Conservation (phyloP, 2,113 vertebrate species). For the Hiodon tergisus region DNA sequence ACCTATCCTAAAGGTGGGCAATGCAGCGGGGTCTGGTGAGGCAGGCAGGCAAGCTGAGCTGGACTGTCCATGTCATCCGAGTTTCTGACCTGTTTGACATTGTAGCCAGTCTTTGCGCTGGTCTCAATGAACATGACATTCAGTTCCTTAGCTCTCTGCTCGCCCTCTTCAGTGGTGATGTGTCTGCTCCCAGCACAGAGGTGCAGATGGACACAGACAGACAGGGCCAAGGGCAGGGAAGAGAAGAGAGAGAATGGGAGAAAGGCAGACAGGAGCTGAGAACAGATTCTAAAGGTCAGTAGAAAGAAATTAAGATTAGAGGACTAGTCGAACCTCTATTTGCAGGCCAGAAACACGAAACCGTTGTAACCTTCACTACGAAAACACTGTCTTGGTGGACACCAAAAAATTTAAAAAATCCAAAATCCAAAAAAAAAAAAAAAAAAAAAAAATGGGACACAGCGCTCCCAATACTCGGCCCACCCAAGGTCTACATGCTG, state of each 20-base stretch:
- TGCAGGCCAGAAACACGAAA: too few species aligned
- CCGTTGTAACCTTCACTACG: neutral
- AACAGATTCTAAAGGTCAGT: conserved; percentile 30
- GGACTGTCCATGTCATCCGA: conserved; percentile 38
- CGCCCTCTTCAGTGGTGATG: conserved; percentile 90
- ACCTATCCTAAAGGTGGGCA: conserved; percentile 16
- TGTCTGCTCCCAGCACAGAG: conserved; percentile 70
- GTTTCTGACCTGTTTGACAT: conserved; percentile 85
- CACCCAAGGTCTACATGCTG: too few species aligned
- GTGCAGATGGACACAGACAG: conserved; percentile 23
- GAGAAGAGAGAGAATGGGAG: conserved; percentile 40
- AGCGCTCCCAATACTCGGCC: too few species aligned
- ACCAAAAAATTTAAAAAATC: too few species aligned
- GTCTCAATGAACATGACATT: conserved; percentile 97
- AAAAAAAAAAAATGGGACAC: too few species aligned
- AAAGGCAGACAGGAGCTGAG: conserved; percentile 41
- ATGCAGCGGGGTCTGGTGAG: conserved; percentile 1
- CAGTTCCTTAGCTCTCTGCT: conserved; percentile 92
- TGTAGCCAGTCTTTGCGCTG: conserved; percentile 93
- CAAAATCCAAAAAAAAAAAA: too few species aligned
- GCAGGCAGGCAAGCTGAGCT: conserved; percentile 35
- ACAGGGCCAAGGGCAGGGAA: conserved; percentile 27
- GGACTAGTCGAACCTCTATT: too few species aligned
- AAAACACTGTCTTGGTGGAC: too few species aligned
- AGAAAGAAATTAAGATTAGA: conserved; percentile 3